Conservation (phyloP, 1,140 invertebrate species). For the Leptoteleia sp. region DNA sequence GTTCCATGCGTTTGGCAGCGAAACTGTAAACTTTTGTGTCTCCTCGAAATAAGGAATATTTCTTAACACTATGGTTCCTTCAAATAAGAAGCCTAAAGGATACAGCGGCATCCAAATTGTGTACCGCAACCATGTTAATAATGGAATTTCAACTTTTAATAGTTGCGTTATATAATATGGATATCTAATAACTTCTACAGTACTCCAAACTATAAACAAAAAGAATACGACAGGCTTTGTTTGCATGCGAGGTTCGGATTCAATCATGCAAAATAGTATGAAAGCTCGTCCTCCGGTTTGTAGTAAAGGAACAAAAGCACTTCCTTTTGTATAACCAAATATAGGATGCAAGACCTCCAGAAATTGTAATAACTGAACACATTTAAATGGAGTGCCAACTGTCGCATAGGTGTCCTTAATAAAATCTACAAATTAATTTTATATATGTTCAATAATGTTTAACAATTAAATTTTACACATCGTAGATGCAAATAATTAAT, state of each 20-base stretch:
- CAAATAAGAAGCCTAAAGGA: slow-evolving; percentile 93
- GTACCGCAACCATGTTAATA: slow-evolving; percentile 96
- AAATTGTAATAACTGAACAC: slow-evolving; percentile 90
- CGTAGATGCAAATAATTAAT: too few species aligned
- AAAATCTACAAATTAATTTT: slow-evolving; percentile 81
- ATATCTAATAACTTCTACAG: slow-evolving; percentile 92
- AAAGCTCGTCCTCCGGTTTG: slow-evolving; percentile 90
- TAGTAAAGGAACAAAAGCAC: slow-evolving; percentile 83
- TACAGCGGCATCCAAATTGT: slow-evolving; percentile 96
- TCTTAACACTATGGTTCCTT: slow-evolving; percentile 89
- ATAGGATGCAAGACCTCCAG: slow-evolving; percentile 95
- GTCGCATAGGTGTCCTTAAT: slow-evolving; percentile 87
- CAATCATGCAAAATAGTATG: slow-evolving; percentile 91
- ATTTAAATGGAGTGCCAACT: slow-evolving; percentile 90
- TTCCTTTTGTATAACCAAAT: slow-evolving; percentile 92
- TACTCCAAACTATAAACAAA: slow-evolving; percentile 90
- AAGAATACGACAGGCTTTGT: slow-evolving; percentile 93
- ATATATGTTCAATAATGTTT: too few species aligned
- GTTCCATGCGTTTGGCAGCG: slow-evolving; percentile 92
- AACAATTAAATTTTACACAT: too few species aligned
- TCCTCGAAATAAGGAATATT: slow-evolving; percentile 95
- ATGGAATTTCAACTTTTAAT: slow-evolving; percentile 86
- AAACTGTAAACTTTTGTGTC: slow-evolving; percentile 88
- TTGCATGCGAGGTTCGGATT: slow-evolving; percentile 92
- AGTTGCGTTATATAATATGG: slow-evolving; percentile 94